Conservation (phyloP, 2,888 invertebrate species). For the Carcina quercana region DNA sequence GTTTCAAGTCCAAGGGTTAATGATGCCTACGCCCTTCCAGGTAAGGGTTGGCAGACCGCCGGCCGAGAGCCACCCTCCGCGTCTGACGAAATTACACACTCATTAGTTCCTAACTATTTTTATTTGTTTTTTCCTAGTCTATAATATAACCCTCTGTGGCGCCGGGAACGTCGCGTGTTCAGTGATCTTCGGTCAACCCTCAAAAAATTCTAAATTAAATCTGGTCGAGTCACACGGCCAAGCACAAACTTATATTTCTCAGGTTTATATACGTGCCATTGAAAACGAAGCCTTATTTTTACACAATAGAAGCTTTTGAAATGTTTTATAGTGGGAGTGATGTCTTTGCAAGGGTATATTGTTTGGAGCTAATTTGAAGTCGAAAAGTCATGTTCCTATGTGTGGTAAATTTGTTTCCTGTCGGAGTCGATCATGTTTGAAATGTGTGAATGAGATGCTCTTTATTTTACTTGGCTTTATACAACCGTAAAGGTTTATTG, state of each 20-base stretch:
- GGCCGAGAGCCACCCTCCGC: conserved; percentile 58
- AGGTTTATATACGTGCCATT: background rate
- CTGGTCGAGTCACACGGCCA: conserved; percentile 13
- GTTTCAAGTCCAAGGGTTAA: conserved; percentile 28
- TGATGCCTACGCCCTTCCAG: conserved; percentile 48
- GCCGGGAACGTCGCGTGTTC: conserved; percentile 24
- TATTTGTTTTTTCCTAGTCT: conserved; percentile 46
- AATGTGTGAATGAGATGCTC: conserved; percentile 4
- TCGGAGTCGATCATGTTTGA: conserved; percentile 10
- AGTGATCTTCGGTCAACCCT: conserved; percentile 4
- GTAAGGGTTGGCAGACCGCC: conserved; percentile 52
- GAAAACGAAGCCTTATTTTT: background rate
- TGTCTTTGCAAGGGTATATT: conserved; percentile 6
- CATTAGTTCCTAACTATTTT: conserved; percentile 59
- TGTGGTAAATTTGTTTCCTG: conserved; percentile 31
- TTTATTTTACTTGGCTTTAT: too few species aligned
- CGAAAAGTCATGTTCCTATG: conserved; percentile 23
- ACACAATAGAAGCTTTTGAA: background rate
- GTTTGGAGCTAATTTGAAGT: conserved; percentile 21
- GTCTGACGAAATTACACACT: conserved; percentile 64
- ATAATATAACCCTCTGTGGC: conserved; percentile 28
- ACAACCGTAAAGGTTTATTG: too few species aligned
- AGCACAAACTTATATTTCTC: background rate
- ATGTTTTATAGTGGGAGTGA: background rate
- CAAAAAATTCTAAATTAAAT: conserved; percentile 2